Evolutionary conservation across 2,797 vertebrate species (phyloP), one percentile per base, ranked within the genome.

Genomic region (Sebastes paucispinis): DNA sequence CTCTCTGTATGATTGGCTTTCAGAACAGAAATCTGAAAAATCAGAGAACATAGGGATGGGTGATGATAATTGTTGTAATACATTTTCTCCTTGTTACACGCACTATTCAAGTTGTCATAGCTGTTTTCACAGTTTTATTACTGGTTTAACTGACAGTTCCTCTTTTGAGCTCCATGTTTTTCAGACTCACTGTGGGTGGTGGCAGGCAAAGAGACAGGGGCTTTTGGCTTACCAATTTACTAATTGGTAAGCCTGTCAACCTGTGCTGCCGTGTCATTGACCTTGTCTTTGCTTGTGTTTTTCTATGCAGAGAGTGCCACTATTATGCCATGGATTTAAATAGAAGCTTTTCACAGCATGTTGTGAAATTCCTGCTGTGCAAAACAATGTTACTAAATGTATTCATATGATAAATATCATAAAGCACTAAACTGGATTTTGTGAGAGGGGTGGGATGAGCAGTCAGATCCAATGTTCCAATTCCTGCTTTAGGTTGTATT

Each of bases 241-340:
- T 88, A 88, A 90, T 84, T 86, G 80, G 72, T 72, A 32, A 79
- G 22, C 54, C 81, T 81, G 62, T 79, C 84, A 85, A 78, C 81
- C 69, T 78, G 69, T 70, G 77, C 83, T 60, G 81, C 66, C 25
- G 77, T 87, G 68, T 80, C 81, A 55, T 4, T 76, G 86, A 87
- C 86, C 87, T 81, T 84, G 84, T 83, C 83, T 83, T 64, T 82
- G 74, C 77, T 79, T 18, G n/a, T 79, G 52, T 79, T 80, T 88
- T 63, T 74, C 64, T 73, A 65, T 59, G 77, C 55, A 70, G 67
- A 31, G 20, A 72, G 16, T 69, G 60, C 43, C 60, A 65, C 74
- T 58, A 36, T 73, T 76, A 65, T 55, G 54, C 36, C 66, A 52
- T 31, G 5, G 31, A 66, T 39, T 70, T 72, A 57, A 52, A 16